phyloP scores from a whole-genome alignment of 2,113 vertebrate genomes.

The Thunnus thynnus region DNA sequence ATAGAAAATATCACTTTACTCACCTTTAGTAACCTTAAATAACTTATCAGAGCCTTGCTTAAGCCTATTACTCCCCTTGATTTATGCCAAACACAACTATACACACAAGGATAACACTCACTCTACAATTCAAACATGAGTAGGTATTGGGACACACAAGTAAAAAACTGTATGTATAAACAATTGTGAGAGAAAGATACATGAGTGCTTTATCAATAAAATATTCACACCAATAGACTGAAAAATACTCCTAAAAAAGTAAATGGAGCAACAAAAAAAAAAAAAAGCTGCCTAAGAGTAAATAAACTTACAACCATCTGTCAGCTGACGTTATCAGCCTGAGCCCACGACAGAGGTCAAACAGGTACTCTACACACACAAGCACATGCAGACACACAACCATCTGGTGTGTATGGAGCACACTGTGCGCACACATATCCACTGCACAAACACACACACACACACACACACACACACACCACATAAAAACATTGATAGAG shows the following conservation, averaged over 20 bases:
- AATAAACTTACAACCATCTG: constrained; percentile 74
- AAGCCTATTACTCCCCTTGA: not conserved
- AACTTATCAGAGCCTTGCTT: no score
- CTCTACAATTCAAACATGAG: not conserved
- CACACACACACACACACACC: constrained; percentile 2
- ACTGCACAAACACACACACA: constrained; percentile 4
- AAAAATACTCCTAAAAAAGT: constrained; percentile 33
- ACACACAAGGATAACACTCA: not conserved
- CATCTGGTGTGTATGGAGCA: constrained; percentile 46
- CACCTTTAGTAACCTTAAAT: not conserved
- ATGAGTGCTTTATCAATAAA: not conserved
- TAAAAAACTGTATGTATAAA: not conserved
- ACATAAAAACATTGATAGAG: constrained; percentile 52
- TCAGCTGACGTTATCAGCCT: constrained; percentile 63
- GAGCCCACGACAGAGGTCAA: constrained; percentile 68
- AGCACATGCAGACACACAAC: constrained; percentile 35
- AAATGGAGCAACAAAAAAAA: not conserved
- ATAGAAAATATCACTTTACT: not conserved
- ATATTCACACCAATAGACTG: constrained; percentile 13
- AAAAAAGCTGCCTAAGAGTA: constrained; percentile 47
- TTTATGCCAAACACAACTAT: not conserved
- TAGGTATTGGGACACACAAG: not conserved
- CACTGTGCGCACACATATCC: not conserved
- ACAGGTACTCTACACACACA: constrained; percentile 63
- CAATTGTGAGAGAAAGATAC: not conserved